phyloP scores from a whole-genome alignment of 2,888 invertebrate species.

The Cabera pusaria region DNA sequence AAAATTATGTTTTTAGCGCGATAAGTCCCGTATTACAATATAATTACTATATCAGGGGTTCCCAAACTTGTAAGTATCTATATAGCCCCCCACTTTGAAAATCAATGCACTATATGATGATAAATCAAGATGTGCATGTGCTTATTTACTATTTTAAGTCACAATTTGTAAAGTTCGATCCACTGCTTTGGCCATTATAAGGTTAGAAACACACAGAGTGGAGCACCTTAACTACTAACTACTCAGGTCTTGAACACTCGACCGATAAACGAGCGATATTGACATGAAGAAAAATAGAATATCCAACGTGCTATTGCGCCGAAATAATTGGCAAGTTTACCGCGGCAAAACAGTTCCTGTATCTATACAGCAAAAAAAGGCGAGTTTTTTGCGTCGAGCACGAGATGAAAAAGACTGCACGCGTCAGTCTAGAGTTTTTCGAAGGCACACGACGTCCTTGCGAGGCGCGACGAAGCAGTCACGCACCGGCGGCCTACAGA shows the following conservation, averaged over 20 bases:
- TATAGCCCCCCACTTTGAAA: too few relatives aligned
- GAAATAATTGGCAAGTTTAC: slow-evolving; percentile 39
- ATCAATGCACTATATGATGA: too few relatives aligned
- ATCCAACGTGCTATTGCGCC: slow-evolving; percentile 39
- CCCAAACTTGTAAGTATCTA: too few relatives aligned
- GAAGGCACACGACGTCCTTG: slow-evolving; percentile 60
- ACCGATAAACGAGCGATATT: slow-evolving; percentile 19
- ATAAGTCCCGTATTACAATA: too few relatives aligned
- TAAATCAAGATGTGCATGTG: too few relatives aligned
- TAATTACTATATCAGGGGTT: too few relatives aligned
- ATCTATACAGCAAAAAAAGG: slow-evolving; percentile 35
- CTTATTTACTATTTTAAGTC: too few relatives aligned
- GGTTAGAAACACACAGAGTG: too few relatives aligned
- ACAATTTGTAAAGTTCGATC: too few relatives aligned
- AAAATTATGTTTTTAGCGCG: too few relatives aligned
- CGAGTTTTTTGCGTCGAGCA: slow-evolving; percentile 34
- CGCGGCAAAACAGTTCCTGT: slow-evolving; percentile 40
- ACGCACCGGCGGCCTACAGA: slow-evolving; percentile 57
- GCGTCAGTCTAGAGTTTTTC: slow-evolving; percentile 44
- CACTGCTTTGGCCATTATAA: too few relatives aligned
- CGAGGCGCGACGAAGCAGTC: slow-evolving; percentile 55
- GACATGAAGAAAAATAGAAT: slow-evolving; percentile 26
- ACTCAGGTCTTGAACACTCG: slow-evolving; percentile 1
- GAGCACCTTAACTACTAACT: background rate
- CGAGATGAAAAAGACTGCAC: slow-evolving; percentile 44